These are phyloP conservation scores for Lasiommata megera DNA, from an alignment of 2,888 invertebrate genomes.

Conservation along the genomic window DNA sequence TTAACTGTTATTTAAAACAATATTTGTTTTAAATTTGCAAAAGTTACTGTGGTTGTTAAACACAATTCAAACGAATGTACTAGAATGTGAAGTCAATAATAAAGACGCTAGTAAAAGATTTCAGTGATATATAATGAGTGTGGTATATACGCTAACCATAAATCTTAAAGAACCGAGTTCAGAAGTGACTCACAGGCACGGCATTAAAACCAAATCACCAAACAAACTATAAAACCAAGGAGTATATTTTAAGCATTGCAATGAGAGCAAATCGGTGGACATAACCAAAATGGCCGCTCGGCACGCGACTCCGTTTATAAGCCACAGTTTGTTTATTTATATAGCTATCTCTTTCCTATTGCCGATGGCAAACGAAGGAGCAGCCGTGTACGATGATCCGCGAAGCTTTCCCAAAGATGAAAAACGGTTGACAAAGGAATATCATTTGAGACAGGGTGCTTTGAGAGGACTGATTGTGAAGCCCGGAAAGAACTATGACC, in stretches of 20 bases:
- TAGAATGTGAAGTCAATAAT: neutral
- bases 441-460: slow-evolving; percentile 85
- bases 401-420: slow-evolving; percentile 57
- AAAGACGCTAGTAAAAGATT: neutral
- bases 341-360: slow-evolving; percentile 68
- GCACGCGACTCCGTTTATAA: slow-evolving; percentile 71
- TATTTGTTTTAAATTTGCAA: neutral
- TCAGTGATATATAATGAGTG: slow-evolving; percentile 10
- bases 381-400: slow-evolving; percentile 59
- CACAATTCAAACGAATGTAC: neutral
- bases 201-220: slow-evolving; percentile 49
- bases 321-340: slow-evolving; percentile 77
- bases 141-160: slow-evolving; percentile 19
- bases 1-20: neutral
- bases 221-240: slow-evolving; percentile 42
- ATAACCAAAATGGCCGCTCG: slow-evolving; percentile 73
- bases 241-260: slow-evolving; percentile 38
- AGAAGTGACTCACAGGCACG: slow-evolving; percentile 54
- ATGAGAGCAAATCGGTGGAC: slow-evolving; percentile 56
- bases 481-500: slow-evolving; percentile 82
- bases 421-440: slow-evolving; percentile 79
- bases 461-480: slow-evolving; percentile 85
- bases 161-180: slow-evolving; percentile 19
- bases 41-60: no score
- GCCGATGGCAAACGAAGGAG: slow-evolving; percentile 67